These are phyloP conservation scores for Drosophila seguyi DNA, from an alignment of 1,140 invertebrate genomes.

Conservation along the genomic window DNA sequence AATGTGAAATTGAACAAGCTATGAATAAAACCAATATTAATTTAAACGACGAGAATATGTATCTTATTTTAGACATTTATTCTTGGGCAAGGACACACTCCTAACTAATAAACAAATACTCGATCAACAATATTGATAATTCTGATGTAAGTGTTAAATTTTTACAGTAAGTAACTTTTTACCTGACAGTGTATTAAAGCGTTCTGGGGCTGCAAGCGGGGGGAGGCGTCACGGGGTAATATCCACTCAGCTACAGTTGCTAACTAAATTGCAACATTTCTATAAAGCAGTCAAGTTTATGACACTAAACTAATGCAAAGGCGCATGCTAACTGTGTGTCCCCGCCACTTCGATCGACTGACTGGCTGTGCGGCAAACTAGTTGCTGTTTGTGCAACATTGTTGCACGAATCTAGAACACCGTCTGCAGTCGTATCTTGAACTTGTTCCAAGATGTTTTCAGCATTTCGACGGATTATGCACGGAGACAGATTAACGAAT, in stretches of 20 bases:
- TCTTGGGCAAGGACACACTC: conserved; percentile 6
- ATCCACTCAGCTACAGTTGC: conserved; percentile 37
- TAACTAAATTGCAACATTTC: conserved; percentile 67
- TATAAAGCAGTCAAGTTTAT: conserved; percentile 74
- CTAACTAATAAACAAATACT: background rate
- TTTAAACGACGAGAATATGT: background rate
- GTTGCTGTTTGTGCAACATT: conserved; percentile 62
- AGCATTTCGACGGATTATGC: conserved; percentile 33
- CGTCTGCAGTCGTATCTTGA: conserved; percentile 50
- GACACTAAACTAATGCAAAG: conserved; percentile 70
- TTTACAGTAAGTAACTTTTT: background rate
- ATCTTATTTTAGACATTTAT: background rate
- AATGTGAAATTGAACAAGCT: too few relatives aligned
- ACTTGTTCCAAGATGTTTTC: conserved; percentile 47
- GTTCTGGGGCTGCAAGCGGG: background rate
- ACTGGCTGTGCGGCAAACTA: conserved; percentile 46
- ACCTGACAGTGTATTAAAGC: background rate
- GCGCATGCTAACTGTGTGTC: conserved; percentile 56
- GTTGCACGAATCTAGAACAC: conserved; percentile 74
- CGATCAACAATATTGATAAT: too few relatives aligned
- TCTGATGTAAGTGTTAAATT: too few relatives aligned
- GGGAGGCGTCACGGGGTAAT: background rate
- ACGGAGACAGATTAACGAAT: conserved; percentile 27
- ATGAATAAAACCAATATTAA: background rate
- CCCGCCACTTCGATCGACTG: conserved; percentile 13